Base-by-base conservation (phyloP, 2,113 vertebrate genomes). In the Delphinapterus leucas region DNA sequence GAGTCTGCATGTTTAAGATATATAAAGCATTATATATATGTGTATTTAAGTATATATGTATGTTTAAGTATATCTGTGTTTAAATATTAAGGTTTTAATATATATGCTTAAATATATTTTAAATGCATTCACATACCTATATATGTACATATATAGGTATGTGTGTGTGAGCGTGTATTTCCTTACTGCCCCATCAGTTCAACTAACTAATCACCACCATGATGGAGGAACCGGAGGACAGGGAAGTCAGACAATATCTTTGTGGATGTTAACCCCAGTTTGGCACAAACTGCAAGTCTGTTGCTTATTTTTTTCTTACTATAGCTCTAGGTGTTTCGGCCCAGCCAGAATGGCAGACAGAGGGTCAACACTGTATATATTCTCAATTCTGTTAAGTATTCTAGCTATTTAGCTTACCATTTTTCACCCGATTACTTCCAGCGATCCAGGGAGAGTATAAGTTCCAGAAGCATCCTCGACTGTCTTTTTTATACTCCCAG, bases 351-450 rank as follows among this genome's bases (percentile, higher is more conserved):
- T 23, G 8, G 15, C 26, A 81, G 41, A 79, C n/a, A 38, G 65
- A 85, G 49, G 73, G 23, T n/a, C 68, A 87, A 36, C 26, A 26
- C 47, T 7, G 31, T 20, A 18, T 12, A 68, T 33, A 14, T 10
- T 74, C 33, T 60, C 18, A 82, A 15, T 61, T 82, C 38, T 41
- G 14, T 36, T 44, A 84, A 89, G 12, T 18, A 61, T 53, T 94
- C 67, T 88, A 1, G 77, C 36, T 86, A 26, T 82, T 80, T 85
- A 61, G 53, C 47, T 85, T 38, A 5, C 26, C 90, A 36, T 93
- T 95, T 95, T 84, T 94, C 53, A 87, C 73, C 12, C 17, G 26
- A 87, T 95, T 94, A 83, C 61, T 88, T 70, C 12, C 36, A 93
- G 85, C 41, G 33, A 74, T 96, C 61, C 63, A 82, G 49, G 33